phyloP scores from a whole-genome alignment of 2,888 invertebrate genomes.

The Phaedon cochleariae region DNA sequence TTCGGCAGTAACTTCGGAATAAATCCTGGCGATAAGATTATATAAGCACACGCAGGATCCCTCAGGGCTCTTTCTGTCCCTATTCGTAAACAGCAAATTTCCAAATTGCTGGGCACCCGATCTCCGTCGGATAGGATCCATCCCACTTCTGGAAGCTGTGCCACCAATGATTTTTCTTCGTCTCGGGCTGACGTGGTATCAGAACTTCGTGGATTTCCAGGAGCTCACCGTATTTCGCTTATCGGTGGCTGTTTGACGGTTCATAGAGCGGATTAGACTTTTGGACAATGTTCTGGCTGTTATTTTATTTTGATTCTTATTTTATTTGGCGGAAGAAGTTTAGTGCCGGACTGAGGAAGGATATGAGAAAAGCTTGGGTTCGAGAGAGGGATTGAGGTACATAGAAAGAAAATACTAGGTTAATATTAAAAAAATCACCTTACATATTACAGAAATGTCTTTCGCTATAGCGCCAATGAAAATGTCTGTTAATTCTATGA shows the following conservation, averaged over 20 bases:
- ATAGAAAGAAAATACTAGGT: too few species aligned
- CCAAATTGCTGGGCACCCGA: background rate
- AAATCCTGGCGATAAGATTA: slow-evolving; percentile 45
- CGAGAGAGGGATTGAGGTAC: background rate
- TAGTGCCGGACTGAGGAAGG: slow-evolving; percentile 32
- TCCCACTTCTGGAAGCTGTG: background rate
- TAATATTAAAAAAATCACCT: too few species aligned
- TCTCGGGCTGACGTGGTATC: slow-evolving; percentile 11
- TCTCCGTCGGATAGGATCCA: background rate
- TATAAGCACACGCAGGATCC: slow-evolving; percentile 32
- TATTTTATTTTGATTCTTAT: slow-evolving; percentile 55
- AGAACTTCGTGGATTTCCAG: slow-evolving; percentile 1
- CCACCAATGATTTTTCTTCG: background rate
- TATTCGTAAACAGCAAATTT: slow-evolving; percentile 33
- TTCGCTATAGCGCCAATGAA: too few species aligned
- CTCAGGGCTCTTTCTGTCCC: slow-evolving; percentile 26
- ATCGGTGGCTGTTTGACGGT: slow-evolving; percentile 30
- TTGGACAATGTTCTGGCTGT: slow-evolving; percentile 52
- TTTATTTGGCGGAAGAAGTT: slow-evolving; percentile 55
- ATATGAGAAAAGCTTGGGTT: slow-evolving; percentile 25
- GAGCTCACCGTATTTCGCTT: slow-evolving; percentile 23
- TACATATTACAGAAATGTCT: too few species aligned
- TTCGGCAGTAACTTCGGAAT: slow-evolving; percentile 42
- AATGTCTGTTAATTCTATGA: too few species aligned
- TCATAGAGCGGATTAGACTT: slow-evolving; percentile 44